Base-by-base conservation (phyloP, 2,797 vertebrate genomes). In the Diglossa cyanea region DNA sequence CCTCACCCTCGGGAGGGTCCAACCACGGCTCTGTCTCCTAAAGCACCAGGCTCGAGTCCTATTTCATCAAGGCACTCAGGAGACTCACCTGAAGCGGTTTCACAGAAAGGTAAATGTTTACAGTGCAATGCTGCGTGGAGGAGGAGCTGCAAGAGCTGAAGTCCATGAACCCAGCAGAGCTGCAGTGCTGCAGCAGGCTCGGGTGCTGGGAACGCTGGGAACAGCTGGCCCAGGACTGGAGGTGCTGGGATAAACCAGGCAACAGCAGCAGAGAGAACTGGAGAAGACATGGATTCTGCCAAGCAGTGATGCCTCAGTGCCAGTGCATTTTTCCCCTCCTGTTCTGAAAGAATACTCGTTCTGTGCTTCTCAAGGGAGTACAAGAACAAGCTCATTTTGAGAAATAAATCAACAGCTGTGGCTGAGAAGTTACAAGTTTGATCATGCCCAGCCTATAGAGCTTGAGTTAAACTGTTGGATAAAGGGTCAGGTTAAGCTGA, bases 1-100 rank as follows among this genome's bases (percentile, higher is more conserved):
- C 15, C 58, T 17, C n/a, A n/a, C 30, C 50, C 1, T 13, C 0
- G 0, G 0, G 30, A 6, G 28, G 17, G 1, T 5, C 5, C 16
- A 16, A 48, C 21, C 26, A 23, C 0, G 0, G 44, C 18, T 28
- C 19, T 0, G 5, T 3, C 42, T 33, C 14, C 3, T 11, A 24
- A 21, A 62, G 78, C 54, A 42, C 25, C 28, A 14, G 61, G 25
- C 37, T 35, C 5, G 0, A 6, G 28, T 25, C 1, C 0, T 3
- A 4, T 13, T n/a, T 6, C 15, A 54, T 15, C 58, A 33, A 40
- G 9, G 4, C 20, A 0, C 13, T 4, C n/a, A 9, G 51, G 42
- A 83, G n/a, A 67, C 74, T 40, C 54, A 39, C 79, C 79, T 80
- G 54, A 42, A 72, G 66, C 2, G 6, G 13, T 13, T 44, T 25